Base-by-base conservation (phyloP, 2,888 invertebrate species). In the Theodoxus fluviatilis region DNA sequence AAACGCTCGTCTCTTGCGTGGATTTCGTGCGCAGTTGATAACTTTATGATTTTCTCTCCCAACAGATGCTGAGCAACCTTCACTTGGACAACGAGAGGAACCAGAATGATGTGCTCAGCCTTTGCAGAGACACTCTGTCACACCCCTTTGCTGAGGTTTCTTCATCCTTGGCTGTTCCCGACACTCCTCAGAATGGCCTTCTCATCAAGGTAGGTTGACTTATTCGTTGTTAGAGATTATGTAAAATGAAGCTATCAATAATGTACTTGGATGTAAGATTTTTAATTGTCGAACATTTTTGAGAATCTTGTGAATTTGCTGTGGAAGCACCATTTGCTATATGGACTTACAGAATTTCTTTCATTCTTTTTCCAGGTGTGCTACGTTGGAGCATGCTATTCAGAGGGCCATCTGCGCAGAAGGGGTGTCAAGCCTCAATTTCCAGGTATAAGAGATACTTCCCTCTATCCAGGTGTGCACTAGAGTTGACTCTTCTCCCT, bases 381-480 rank as follows among this genome's bases (percentile, higher is more conserved):
- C 72, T 88, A 85, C 78, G 88, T 88, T 31, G 89, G 89, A 28
- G 88, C 88, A 0, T 88, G 88, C 73, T 87, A 87, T 64, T 83
- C 87, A 3, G 88, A 89, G 68, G 83, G 85, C 6, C 86, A 88
- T 75, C 83, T 87, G 37, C 80, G 84, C 43, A 85, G 86, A 71
- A 86, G 86, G 63, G 86, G 87, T 63, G 84, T 85, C 71, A 84
- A 87, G 15, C 84, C 88, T 31, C 81, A 83, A 52, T 83, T 86
- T 43, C 85, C 87, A 76, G 85, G 85, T 75, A 81, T 80, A 37
- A 74, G 74, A 67, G 79, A 79, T 75, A 78, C 77, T 52, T 82
- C 81, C 57, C 74, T 80, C 55, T 82, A 77, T 70, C 76, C 80
- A 80, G 83, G 83, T 83, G 78, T 77, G 77, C 75, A 73, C 75